Evolutionary conservation across 1,140 invertebrate species (phyloP), one percentile per base, ranked within the genome.

Genomic region (Globodera rostochiensis): DNA sequence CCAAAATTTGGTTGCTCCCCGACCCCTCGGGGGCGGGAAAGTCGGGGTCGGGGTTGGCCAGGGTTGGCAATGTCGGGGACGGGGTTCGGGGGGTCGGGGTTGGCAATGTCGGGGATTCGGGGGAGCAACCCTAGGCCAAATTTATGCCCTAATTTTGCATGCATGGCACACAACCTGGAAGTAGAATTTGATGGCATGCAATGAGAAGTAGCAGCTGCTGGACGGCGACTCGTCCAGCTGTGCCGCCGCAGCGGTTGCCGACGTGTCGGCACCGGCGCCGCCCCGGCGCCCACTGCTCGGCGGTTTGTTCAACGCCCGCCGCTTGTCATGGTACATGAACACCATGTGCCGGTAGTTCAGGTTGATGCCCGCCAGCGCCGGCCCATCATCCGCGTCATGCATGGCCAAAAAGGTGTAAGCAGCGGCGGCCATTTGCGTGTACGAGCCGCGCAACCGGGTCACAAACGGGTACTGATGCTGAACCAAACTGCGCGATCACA

Each of bases 381-480:
- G 69, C 6, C 69, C 25, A n/a, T 84, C 50, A 8, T 50, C 69
- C 25, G 45, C 25, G 15, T 83, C 83, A 21, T 88, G 78, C 75
- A 86, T 83, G 53, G 87, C 88, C 66, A 89, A 79, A 15, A 89
- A 74, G 67, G 85, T 80, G 73, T 88, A 89, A n/a, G 88, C 81
- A 25, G 83, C 77, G 21, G 90, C 88, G 8, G 94, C 94, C 9
- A 94, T 93, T 88, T 94, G 92, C 74, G 91, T 92, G 90, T 95
- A 94, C 66, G 93, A 94, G 0, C 95, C 94, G 91, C 95, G 95
- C 91, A 96, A 93, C 70, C 95, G 92, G 0, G 95, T 96, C 21
- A 97, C 91, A 0, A 94, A 94, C 1, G 93, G 93, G 90, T 94
- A 96, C 81, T 92, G 67, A 86, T 89, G 57, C 57, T 60, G 57